Base-by-base conservation (phyloP, 2,888 invertebrate genomes). In the Lasioglossum figueresi region DNA sequence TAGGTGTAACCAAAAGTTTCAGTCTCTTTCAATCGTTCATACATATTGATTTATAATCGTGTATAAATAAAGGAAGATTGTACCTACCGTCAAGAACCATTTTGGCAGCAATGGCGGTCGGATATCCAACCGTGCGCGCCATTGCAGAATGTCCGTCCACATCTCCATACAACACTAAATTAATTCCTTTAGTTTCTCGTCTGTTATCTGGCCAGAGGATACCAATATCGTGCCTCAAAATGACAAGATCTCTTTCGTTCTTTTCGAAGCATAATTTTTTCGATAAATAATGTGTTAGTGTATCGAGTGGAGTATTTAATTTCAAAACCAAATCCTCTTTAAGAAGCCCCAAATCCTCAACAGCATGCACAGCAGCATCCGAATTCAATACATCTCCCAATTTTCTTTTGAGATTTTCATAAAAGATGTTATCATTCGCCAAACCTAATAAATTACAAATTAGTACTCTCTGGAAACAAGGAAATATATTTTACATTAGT, bases 21-120 rank as follows among this genome's bases (percentile, higher is more conserved):
- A n/a, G n/a, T n/a, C n/a, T n/a, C n/a, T n/a, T n/a, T n/a, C n/a
- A n/a, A n/a, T n/a, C n/a, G n/a, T n/a, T n/a, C n/a, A n/a, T n/a
- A n/a, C n/a, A n/a, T n/a, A n/a, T n/a, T n/a, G n/a, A n/a, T n/a
- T n/a, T n/a, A n/a, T n/a, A n/a, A n/a, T n/a, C n/a, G n/a, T 16
- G 45, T 45, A 45, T 45, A 45, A 45, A 45, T 19, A 52, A 52
- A 10, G 10, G 52, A 23, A 52, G 23, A 52, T 52, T 52, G 52
- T 95, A 95, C 5, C 14, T 95, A 98, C 99, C 99, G 95, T 99
- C 99, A 23, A 99, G 96, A 85, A 99, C 97, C 99, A 99, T 99
- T 95, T 99, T 99, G 0, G 99, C 97, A 1, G 99, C 99, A 91
- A 99, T 99, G 34, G 98, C 99, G 10, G 99, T 97, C 0, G 97